Evolutionary conservation across 2,797 vertebrate genomes (phyloP), one percentile per base, ranked within the genome.

Genomic region (Cetoscarus ocellatus): DNA sequence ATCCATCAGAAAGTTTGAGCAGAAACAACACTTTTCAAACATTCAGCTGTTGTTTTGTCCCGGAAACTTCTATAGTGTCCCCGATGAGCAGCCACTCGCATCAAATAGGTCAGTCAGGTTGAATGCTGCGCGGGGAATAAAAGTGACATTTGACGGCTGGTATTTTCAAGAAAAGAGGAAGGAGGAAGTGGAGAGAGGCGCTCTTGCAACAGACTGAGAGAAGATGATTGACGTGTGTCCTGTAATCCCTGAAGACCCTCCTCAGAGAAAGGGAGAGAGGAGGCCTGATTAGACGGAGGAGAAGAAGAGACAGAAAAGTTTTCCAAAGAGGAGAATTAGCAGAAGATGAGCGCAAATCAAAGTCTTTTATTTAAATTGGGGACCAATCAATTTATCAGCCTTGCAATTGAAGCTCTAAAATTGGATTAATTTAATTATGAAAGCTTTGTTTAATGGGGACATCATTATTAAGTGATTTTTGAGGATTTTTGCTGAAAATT

Each of bases 181-280:
- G 12, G 11, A 15, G 38, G 3, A 27, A 27, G 27, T 27, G 27
- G 7, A 47, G 14, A 34, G 39, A 44, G 13, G 39, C 43, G 55
- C 61, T 66, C 61, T 53, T 53, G 5, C 45, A 36, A 57, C 70
- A 77, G 56, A 49, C 19, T 0, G 35, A 19, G 58, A 75, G 34
- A n/a, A 27, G 57, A 63, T 62, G 77, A 82, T 34, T 63, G 74
- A 74, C 72, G 61, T 0, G 10, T 51, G 57, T 76, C 67, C 53
- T 6, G 17, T 17, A 49, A 2, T 67, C 61, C 58, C 67, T 10
- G 34, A 7, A 10, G 38, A 39, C 38, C 38, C 38, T 39, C 38
- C 38, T 39, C 38, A 39, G 38, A 39, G 38, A 3, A 1, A 39
- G 6, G 38, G 38, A 39, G 38, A 39, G 38, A 39, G 3, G 38